phyloP scores from a whole-genome alignment of 2,113 vertebrate species.

The Oncorhynchus tshawytscha region DNA sequence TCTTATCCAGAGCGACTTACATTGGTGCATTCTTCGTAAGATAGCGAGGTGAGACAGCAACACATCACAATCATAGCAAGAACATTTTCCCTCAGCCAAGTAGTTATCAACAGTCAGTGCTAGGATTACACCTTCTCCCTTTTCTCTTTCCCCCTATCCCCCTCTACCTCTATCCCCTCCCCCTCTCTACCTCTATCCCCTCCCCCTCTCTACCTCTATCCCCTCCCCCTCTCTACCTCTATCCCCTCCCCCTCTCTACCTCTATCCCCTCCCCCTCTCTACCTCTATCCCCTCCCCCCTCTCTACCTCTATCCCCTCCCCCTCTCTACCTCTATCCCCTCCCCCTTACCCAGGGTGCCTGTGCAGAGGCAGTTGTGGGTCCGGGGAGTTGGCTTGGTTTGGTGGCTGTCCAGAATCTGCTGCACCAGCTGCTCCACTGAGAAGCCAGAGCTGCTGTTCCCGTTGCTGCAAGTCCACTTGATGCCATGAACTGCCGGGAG shows the following conservation, averaged over 20 bases:
- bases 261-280: neutral
- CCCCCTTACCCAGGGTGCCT: constrained; percentile 92
- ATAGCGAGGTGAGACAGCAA: no score
- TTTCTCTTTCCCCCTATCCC: constrained; percentile 14
- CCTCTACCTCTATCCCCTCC: constrained; percentile 18
- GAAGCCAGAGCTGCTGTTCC: constrained; percentile 98
- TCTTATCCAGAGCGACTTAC: no score
- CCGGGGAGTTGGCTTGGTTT: constrained; percentile 98
- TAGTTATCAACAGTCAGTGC: no score
- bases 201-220: constrained; percentile 42
- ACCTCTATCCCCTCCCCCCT: neutral
- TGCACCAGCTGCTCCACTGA: constrained; percentile 99
- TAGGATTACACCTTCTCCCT: neutral
- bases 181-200: constrained; percentile 6
- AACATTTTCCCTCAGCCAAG: no score
- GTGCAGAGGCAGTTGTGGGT: constrained; percentile 99
- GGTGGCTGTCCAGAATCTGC: constrained; percentile 99
- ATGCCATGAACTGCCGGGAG: constrained; percentile 96
- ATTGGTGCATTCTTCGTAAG: no score
- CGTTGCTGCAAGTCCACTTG: constrained; percentile 99
- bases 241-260: neutral
- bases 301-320: constrained; percentile 7
- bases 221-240: neutral
- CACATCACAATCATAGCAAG: no score
- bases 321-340: constrained; percentile 5